These are phyloP conservation scores for Agonopterix alstromeriana DNA, from an alignment of 2,888 invertebrate species.

Conservation along the genomic window DNA sequence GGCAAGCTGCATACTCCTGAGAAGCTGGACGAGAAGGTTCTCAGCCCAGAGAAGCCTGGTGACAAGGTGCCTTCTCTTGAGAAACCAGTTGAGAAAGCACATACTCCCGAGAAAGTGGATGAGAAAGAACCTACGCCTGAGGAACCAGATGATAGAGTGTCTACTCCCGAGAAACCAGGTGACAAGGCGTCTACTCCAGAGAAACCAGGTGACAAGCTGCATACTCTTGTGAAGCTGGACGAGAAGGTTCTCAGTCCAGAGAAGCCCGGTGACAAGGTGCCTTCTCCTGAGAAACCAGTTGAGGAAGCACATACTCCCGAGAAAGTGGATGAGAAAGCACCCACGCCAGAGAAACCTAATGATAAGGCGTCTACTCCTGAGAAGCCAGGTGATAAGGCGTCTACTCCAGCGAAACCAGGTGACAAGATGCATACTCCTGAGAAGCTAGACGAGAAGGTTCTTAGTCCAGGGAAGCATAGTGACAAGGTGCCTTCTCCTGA, in stretches of 20 bases:
- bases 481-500: neutral
- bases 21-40: too few relatives aligned
- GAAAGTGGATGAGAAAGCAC: neutral
- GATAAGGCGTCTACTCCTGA: neutral
- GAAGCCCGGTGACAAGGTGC: too few relatives aligned
- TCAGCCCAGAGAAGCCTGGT: too few relatives aligned
- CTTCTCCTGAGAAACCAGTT: neutral
- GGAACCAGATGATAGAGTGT: neutral
- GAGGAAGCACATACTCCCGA: neutral
- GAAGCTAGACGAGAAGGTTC: too few relatives aligned
- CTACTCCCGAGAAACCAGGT: neutral
- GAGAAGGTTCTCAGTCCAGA: too few relatives aligned
- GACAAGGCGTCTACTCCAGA: neutral
- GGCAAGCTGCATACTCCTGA: neutral
- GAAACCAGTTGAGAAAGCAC: neutral
- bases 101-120: neutral
- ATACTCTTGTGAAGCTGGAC: neutral
- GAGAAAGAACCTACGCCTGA: neutral
- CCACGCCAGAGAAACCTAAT: neutral
- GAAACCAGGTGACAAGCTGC: neutral
- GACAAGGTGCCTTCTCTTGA: neutral
- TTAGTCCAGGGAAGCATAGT: neutral
- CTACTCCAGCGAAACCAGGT: neutral
- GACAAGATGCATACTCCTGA: neutral
- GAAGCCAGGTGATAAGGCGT: too few relatives aligned